Evolutionary conservation across 2,113 vertebrate genomes (phyloP).

Genomic region (Leucosticte australis): DNA sequence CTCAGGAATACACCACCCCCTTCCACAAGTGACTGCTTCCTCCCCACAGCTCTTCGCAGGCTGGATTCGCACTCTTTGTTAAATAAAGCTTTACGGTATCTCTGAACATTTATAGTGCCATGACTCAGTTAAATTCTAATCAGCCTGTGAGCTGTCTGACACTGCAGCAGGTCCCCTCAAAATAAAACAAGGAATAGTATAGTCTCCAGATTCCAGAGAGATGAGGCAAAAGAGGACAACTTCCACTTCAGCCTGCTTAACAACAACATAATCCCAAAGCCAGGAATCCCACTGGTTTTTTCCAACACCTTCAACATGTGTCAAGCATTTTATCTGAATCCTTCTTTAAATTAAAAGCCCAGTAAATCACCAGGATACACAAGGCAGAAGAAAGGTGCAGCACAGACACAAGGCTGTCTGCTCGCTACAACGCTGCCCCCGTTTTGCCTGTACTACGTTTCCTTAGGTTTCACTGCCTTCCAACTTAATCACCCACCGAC

Average conservation of each 20-base stretch:
- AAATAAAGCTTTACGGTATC: conserved; percentile 17
- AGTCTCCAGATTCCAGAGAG: neutral
- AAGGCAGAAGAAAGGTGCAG: neutral
- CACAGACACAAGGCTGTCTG: neutral
- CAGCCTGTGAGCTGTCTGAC: conserved; percentile 8
- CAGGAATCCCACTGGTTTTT: neutral
- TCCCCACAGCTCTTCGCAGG: neutral
- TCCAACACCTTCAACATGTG: conserved; percentile 51
- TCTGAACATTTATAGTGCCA: conserved; percentile 19
- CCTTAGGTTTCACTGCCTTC: neutral
- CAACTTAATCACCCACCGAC: neutral
- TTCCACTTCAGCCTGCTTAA: neutral
- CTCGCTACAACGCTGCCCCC: neutral
- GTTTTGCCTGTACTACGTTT: neutral
- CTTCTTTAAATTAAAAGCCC: neutral
- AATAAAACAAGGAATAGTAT: neutral
- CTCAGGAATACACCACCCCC: neutral
- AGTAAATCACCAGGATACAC: neutral
- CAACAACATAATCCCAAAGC: neutral
- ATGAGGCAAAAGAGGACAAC: neutral
- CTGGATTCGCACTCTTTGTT: neutral
- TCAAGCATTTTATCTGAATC: neutral
- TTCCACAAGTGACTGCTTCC: neutral
- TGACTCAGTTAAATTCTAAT: conserved; percentile 65
- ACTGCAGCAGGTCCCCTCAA: conserved; percentile 10